Evolutionary conservation across 1,140 invertebrate genomes (phyloP), one percentile per base, ranked within the genome.

Genomic region (Conus betulinus): DNA sequence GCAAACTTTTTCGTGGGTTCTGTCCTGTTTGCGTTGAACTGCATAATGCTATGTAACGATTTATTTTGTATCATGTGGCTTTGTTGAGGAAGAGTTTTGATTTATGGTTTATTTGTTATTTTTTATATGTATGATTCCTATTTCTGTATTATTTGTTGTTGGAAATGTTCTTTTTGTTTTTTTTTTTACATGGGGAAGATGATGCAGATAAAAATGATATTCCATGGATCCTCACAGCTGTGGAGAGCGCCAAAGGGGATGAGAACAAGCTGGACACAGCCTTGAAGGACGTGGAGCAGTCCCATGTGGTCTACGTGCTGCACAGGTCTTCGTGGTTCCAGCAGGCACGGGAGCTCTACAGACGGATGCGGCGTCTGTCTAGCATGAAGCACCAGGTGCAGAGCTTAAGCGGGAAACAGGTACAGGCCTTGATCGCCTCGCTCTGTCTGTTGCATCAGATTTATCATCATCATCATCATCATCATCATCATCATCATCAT

Each of bases 301-400:
- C 82, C 5, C 55, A 60, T 13, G 82, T 84, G 55, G 82, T 55
- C 55, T 84, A 84, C 82, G 0, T 63, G 0, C 53, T 84, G 57
- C 82, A 63, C 53, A 13, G 25, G 55, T 0, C 82, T 0, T 17
- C 5, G 7, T 60, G 53, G 55, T 11, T 84, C 6, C 20, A 17
- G 55, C 53, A 60, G 57, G 57, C 82, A 39, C 5, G 27, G 27
- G 55, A 63, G 10, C 25, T 55, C 53, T 51, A 4, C 20, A 39
- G 82, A 67, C 82, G 82, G 10, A 8, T 84, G 55, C 55, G 82
- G 11, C 82, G 82, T n/a, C 55, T 84, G 82, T 39, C 82, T 0
- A 25, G 82, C n/a, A 53, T 63, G n/a, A 25, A 10, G 11, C 82
- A 84, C 27, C 11, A 84, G n/a, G 82, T 84, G 55, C 23, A 63